Evolutionary conservation across 2,113 vertebrate genomes (phyloP).

Genomic region (Pterocles burchelli): DNA sequence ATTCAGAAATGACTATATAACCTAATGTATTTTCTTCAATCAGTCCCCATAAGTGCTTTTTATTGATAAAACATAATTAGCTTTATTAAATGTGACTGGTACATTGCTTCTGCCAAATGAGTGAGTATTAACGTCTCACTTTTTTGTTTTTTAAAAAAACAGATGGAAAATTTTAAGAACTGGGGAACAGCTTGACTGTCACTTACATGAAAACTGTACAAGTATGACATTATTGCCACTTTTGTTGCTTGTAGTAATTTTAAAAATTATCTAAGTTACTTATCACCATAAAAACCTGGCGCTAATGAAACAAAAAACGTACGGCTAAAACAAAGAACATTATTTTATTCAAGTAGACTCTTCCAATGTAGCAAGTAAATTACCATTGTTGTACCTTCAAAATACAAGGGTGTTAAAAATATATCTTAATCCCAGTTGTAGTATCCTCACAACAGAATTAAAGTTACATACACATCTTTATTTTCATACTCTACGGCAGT

Average conservation of each 20-base stretch:
- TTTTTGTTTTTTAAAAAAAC: not conserved
- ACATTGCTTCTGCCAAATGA: not conserved
- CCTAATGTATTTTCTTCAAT: not conserved
- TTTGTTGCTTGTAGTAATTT: not conserved
- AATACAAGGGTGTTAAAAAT: not conserved
- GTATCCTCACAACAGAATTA: conserved; percentile 12
- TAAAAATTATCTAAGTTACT: not conserved
- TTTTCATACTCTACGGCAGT: not conserved
- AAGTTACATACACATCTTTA: not conserved
- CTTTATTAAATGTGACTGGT: conserved; percentile 37
- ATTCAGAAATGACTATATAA: not conserved
- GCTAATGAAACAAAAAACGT: not conserved
- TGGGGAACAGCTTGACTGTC: conserved; percentile 56
- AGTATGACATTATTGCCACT: conserved; percentile 42
- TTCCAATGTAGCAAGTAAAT: not conserved
- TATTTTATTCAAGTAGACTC: not conserved
- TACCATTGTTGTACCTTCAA: not conserved
- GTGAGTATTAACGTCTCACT: not conserved
- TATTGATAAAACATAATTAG: conserved; percentile 47
- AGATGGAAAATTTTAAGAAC: conserved; percentile 38
- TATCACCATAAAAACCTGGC: not conserved
- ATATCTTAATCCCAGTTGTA: conserved; percentile 30
- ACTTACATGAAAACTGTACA: conserved; percentile 2
- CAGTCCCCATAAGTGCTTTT: not conserved
- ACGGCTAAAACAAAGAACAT: not conserved